phyloP scores from a whole-genome alignment of 2,797 vertebrate species.

The Platalea minor region DNA sequence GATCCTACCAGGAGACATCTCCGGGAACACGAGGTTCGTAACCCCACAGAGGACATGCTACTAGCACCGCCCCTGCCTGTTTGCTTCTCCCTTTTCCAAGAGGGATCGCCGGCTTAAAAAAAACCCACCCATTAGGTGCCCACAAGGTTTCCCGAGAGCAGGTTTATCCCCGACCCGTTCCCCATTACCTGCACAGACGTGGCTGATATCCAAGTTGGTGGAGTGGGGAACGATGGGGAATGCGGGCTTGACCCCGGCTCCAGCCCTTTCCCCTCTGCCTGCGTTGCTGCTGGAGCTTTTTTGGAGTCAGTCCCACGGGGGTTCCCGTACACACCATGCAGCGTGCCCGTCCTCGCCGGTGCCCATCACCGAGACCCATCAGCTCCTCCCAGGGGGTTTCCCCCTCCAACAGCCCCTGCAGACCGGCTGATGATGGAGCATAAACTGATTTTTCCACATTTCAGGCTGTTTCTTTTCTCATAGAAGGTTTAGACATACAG shows the following conservation, averaged over 20 bases:
- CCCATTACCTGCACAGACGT: neutral
- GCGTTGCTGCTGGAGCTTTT: fast-evolving
- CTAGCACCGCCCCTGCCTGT: neutral
- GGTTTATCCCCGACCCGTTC: fast-evolving
- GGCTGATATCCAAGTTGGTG: fast-evolving
- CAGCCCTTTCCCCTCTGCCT: neutral
- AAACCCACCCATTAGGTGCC: fast-evolving
- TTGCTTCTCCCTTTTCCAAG: neutral
- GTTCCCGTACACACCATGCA: fast-evolving
- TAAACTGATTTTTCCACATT: neutral
- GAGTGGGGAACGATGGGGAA: neutral
- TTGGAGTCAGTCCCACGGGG: neutral
- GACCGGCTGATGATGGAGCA: neutral
- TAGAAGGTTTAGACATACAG: neutral
- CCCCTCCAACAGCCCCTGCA: neutral
- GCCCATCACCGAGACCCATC: neutral
- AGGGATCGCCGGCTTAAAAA: neutral
- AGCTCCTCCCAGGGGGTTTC: neutral
- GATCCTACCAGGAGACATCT: neutral
- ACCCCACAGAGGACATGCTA: neutral
- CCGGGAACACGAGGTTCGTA: neutral
- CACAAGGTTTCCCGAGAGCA: fast-evolving
- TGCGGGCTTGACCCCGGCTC: fast-evolving
- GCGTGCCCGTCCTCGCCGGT: fast-evolving
- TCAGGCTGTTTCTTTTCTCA: neutral